Evolutionary conservation across 2,113 vertebrate genomes (phyloP).

Genomic region (Cinclus cinclus): DNA sequence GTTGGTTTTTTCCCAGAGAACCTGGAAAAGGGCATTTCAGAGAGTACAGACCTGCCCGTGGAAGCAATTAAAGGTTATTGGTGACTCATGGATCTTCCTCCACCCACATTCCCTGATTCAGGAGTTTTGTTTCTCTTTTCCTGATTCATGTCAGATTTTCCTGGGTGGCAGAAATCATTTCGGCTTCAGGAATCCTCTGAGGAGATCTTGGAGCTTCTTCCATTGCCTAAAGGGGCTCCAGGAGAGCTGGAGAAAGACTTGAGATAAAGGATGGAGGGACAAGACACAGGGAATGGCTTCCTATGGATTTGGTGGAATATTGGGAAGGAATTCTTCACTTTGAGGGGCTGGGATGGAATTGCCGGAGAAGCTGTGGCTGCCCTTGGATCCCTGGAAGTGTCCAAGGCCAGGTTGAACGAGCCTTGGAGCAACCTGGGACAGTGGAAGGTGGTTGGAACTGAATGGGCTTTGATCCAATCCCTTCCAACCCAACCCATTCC

Average conservation of each 20-base stretch:
- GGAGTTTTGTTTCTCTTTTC: background rate
- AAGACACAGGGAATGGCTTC: background rate
- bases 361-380: background rate
- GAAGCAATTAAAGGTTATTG: background rate
- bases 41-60: background rate
- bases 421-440: background rate
- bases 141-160: fast-evolving
- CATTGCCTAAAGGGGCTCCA: too few species aligned
- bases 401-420: fast-evolving
- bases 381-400: background rate
- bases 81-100: background rate
- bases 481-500: background rate
- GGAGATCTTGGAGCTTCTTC: background rate
- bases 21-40: background rate
- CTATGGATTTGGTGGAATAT: background rate
- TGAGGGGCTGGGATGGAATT: background rate
- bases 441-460: background rate
- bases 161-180: background rate
- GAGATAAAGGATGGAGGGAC: background rate
- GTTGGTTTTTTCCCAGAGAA: background rate
- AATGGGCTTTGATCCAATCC: background rate
- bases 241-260: background rate
- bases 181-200: background rate
- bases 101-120: background rate
- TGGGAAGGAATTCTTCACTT: background rate